Conservation (phyloP, 2,797 vertebrate genomes). For the Pyrocephalus nanus region DNA sequence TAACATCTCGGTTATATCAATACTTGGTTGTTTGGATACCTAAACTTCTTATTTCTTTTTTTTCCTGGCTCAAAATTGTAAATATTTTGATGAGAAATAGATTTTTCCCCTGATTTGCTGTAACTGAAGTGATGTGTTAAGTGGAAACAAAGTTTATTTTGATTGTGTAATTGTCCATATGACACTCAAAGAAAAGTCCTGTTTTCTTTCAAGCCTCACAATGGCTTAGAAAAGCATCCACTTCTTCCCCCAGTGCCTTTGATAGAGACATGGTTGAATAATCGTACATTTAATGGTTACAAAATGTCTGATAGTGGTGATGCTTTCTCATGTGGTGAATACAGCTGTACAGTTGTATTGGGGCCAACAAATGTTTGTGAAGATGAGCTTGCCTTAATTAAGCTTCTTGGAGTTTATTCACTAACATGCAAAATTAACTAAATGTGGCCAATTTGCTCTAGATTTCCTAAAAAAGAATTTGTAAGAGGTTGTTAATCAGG, state of each 20-base stretch:
- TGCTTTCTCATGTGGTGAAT: conserved; percentile 22
- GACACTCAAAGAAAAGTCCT: not conserved
- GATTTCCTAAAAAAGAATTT: not conserved
- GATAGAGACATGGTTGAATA: not conserved
- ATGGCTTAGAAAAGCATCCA: not conserved
- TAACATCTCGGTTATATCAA: rapidly evolving
- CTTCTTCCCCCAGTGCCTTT: not conserved
- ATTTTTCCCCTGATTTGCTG: rapidly evolving
- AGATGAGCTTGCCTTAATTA: conserved; percentile 29
- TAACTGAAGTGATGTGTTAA: not conserved
- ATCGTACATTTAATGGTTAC: not conserved
- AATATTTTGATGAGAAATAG: not conserved
- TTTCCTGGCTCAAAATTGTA: not conserved
- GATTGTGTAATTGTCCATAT: not conserved
- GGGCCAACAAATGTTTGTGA: not conserved
- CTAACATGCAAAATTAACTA: conserved; percentile 13
- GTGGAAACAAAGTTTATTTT: not conserved
- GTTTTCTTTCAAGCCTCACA: not conserved
- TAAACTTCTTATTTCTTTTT: not conserved
- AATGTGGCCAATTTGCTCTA: not conserved
- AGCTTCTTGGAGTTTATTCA: conserved; percentile 22
- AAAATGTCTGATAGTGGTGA: not conserved
- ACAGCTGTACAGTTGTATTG: conserved; percentile 30
- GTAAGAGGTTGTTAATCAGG: not conserved
- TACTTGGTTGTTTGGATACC: not conserved